A percentile compares a stretch with the other conserved stretches of the same genome.
Conservation (phyloP, 2,888 invertebrate genomes). For the Bimastos eiseni region DNA sequence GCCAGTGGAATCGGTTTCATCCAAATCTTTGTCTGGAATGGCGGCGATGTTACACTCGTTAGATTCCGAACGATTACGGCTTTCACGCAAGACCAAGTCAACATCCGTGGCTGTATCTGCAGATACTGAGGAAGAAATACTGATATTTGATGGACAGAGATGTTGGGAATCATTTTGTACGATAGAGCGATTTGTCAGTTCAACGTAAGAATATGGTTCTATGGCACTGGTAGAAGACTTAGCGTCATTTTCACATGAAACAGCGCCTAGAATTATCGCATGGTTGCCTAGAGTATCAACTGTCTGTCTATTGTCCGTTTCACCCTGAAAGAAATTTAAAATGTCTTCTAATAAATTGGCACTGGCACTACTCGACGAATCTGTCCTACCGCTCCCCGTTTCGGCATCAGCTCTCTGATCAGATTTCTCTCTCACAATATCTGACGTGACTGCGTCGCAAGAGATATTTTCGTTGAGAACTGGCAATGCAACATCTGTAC, state of each 20-base stretch:
- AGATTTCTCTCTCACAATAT: background rate
- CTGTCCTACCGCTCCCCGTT: background rate
- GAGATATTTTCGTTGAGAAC: background rate
- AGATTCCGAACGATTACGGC: background rate
- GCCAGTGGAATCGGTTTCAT: background rate
- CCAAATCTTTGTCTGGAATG: background rate
- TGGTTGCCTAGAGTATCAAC: background rate
- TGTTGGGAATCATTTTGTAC: background rate
- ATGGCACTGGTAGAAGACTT: background rate
- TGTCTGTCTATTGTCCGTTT: background rate
- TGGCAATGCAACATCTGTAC: background rate
- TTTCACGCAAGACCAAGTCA: background rate
- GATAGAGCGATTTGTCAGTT: background rate
- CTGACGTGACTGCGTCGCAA: slow-evolving; percentile 3
- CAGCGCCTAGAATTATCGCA: background rate
- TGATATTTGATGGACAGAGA: background rate
- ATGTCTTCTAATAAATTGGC: background rate
- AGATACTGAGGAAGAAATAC: background rate
- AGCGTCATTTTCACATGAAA: background rate
- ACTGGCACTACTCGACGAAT: background rate
- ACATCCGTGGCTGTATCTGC: background rate
- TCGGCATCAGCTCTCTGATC: background rate
- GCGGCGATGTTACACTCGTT: background rate
- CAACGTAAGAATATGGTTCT: background rate
- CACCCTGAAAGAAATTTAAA: slow-evolving; percentile 8